Base-by-base conservation (phyloP, 2,888 invertebrate genomes). In the Catotricha subobsoleta region DNA sequence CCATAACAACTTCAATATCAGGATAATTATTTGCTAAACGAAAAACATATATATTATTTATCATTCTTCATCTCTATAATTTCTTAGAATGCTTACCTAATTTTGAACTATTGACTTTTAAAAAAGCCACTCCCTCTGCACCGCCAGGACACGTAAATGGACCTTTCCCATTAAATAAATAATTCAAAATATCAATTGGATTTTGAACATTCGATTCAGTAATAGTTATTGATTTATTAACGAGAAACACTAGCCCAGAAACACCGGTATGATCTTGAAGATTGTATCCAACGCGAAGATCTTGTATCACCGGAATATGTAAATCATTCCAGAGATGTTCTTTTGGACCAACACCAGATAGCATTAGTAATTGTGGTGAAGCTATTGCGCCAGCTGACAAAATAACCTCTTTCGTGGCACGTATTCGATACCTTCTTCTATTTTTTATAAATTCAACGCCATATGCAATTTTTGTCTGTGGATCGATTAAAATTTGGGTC, bases 291-390 rank as follows among this genome's bases (percentile, higher is more conserved):
- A 87, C 86, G 2, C 74, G 76, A 2, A 81, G 65, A 54, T 86
- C 70, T 46, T 72, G 66, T 27, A 81, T 52, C 2, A 76, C 67
- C 0, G 67, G 57, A 40, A 87, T 79, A 3, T 67, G 67, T 7
- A 73, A 52, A 25, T 69, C 60, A n/a, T n/a, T n/a, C 16, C 59
- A 51, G 5, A 83, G 60, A 52, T 80, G 73, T 1, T 70, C 63
- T 23, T 55, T 60, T 0, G 82, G 81, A 0, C 83, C 83, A 21
- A 88, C 65, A 10, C 90, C 90, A 0, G 87, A 87, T 12, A 88
- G 57, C 82, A 88, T 80, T 35, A 91, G 59, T 3, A 91, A 58
- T 54, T 90, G 88, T 0, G 91, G 86, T 2, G 84, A 81, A 48
- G 82, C 84, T 21, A 91, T 74, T 0, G 80, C 65, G 3, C 91